Evolutionary conservation across 2,113 vertebrate genomes (phyloP), one percentile per base, ranked within the genome.

Genomic region (Catagonus wagneri): DNA sequence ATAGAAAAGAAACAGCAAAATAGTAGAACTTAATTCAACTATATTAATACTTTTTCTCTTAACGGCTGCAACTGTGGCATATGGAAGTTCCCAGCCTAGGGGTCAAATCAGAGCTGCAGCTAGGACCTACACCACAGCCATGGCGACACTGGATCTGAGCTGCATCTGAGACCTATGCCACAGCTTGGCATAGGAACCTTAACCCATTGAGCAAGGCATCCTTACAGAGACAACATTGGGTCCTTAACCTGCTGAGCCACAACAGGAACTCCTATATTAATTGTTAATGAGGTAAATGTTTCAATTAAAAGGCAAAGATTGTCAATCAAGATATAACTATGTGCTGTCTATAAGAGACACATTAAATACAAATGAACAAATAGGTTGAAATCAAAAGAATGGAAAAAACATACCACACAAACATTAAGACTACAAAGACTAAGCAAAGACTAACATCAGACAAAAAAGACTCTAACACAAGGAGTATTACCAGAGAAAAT

Each of bases 221-320:
- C 44, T 44, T 8, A 44, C 44, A 44, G 44, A 44, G 44, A 44
- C 44, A 44, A 44, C 44, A 44, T 44, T 44, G 44, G 44, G 44
- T 8, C 44, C 44, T 44, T 44, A 44, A 44, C 44, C 44, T 44
- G 8, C 44, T 44, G 8, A 44, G 44, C 44, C 44, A 44, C 44
- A 44, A 44, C 44, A 44, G 44, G 44, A 4, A 44, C 44, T 44
- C 44, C 44, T 44, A 76, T 23, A 76, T 72, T 80, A 94, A 69
- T 75, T 75, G 29, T 63, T n/a, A 85, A 60, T 76, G 84, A 95
- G n/a, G 17, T 84, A 69, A 79, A 86, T 84, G 60, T 25, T 96
- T 44, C 22, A 85, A 71, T 63, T 86, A 95, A 92, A 78, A 85
- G 66, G 52, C 32, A 89, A 76, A 91, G 61, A 66, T 75, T 89